Conservation (phyloP, 2,797 vertebrate species). For the Loris lydekkerianus region DNA sequence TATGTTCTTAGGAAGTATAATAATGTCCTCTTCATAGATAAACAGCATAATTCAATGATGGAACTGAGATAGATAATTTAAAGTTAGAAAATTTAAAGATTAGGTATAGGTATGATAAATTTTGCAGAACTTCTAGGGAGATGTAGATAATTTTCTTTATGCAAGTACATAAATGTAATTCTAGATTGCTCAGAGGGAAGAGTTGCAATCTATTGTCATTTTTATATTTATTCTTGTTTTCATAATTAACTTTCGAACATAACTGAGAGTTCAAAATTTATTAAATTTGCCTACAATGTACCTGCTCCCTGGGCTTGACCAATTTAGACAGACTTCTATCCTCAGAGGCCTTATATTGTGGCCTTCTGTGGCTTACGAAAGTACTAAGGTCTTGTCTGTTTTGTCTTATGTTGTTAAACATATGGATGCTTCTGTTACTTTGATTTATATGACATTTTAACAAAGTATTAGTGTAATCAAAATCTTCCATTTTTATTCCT, state of each 20-base stretch:
- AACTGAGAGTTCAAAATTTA: not conserved
- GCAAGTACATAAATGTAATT: not conserved
- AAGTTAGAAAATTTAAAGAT: not conserved
- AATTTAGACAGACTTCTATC: not conserved
- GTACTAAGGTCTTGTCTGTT: rapidly evolving
- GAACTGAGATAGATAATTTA: not conserved
- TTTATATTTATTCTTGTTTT: not conserved
- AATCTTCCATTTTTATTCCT: slow-evolving; percentile 56
- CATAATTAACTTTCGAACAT: not conserved
- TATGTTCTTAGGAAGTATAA: not conserved
- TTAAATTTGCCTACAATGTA: not conserved
- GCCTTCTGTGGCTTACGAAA: not conserved
- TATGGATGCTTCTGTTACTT: not conserved
- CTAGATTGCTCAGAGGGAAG: not conserved
- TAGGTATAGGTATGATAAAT: not conserved
- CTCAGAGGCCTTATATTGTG: not conserved
- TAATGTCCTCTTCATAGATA: not conserved
- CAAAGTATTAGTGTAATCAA: slow-evolving; percentile 14
- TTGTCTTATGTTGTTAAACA: not conserved
- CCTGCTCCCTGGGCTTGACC: not conserved
- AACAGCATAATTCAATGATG: not conserved
- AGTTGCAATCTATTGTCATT: not conserved
- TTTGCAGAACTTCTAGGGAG: not conserved
- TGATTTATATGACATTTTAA: not conserved
- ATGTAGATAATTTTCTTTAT: not conserved